These are phyloP conservation scores for Scomber colias DNA, from an alignment of 2,113 vertebrate species.

Conservation along the genomic window DNA sequence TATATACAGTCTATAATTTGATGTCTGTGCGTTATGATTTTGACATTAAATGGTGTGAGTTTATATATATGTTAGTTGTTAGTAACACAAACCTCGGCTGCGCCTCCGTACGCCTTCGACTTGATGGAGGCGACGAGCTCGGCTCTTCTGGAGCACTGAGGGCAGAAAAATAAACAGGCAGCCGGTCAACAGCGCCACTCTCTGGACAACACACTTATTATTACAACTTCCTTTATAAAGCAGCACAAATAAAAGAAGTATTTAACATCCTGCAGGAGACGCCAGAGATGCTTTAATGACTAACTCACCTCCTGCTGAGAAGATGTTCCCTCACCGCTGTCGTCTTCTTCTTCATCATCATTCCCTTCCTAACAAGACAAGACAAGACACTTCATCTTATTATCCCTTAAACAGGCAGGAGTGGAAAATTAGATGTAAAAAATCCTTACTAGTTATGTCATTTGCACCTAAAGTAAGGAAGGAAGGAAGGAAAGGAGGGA, in stretches of 20 bases:
- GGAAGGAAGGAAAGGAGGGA: too few relatives aligned
- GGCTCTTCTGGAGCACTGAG: slow-evolving; percentile 89
- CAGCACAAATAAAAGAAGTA: neutral
- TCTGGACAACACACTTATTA: neutral
- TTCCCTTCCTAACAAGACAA: slow-evolving; percentile 8
- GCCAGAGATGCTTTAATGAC: neutral
- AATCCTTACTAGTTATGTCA: too few relatives aligned
- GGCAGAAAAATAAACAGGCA: slow-evolving; percentile 42
- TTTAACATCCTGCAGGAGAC: neutral
- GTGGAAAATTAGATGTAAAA: too few relatives aligned
- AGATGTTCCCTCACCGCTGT: slow-evolving; percentile 72
- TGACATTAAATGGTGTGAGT: too few relatives aligned
- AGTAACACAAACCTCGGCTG: slow-evolving; percentile 86
- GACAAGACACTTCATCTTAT: neutral
- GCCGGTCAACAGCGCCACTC: neutral
- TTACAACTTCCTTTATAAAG: neutral
- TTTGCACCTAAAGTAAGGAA: too few relatives aligned
- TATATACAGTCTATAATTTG: too few relatives aligned
- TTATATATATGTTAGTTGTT: too few relatives aligned
- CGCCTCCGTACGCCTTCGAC: slow-evolving; percentile 87
- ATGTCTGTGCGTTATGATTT: too few relatives aligned
- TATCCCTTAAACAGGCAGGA: too few relatives aligned
- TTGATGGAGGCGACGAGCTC: slow-evolving; percentile 90
- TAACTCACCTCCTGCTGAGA: slow-evolving; percentile 69
- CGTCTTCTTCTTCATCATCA: slow-evolving; percentile 10